These are phyloP conservation scores for Urosaurus nigricauda DNA, from an alignment of 2,797 vertebrate genomes.

Conservation along the genomic window DNA sequence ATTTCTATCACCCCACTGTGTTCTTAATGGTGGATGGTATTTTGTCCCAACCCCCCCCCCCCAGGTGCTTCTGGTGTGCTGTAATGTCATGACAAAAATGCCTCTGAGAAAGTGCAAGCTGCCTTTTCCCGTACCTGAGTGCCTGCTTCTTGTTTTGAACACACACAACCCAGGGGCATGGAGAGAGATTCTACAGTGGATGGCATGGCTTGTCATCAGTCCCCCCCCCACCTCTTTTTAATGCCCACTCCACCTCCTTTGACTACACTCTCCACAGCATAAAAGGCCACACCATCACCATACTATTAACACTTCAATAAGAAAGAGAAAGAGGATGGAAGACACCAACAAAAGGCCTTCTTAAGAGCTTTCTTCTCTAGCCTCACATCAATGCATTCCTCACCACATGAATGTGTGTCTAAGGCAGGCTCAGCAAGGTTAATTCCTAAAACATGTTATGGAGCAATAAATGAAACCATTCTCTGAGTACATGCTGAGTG, in stretches of 20 bases:
- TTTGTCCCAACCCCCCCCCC: neutral
- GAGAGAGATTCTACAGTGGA: neutral
- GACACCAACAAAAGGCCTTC: neutral
- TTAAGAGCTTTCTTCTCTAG: neutral
- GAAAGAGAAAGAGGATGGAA: no score
- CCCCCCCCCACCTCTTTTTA: neutral
- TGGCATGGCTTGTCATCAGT: no score
- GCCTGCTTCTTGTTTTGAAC: neutral
- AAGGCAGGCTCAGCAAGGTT: neutral
- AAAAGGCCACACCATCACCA: neutral
- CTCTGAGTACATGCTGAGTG: neutral
- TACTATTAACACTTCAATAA: neutral
- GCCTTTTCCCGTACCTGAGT: no score
- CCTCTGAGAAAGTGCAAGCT: neutral
- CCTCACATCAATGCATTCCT: neutral
- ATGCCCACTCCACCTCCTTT: neutral
- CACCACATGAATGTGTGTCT: neutral
- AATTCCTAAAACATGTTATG: neutral
- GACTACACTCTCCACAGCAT: neutral
- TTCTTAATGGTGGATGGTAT: slow-evolving; percentile 2
- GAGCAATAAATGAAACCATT: neutral
- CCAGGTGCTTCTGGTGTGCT: neutral
- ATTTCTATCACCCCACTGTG: slow-evolving; percentile 10
- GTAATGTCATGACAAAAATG: neutral
- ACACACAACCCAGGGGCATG: neutral